Conservation (phyloP, 2,113 vertebrate genomes). For the Brienomyrus brachyistius region DNA sequence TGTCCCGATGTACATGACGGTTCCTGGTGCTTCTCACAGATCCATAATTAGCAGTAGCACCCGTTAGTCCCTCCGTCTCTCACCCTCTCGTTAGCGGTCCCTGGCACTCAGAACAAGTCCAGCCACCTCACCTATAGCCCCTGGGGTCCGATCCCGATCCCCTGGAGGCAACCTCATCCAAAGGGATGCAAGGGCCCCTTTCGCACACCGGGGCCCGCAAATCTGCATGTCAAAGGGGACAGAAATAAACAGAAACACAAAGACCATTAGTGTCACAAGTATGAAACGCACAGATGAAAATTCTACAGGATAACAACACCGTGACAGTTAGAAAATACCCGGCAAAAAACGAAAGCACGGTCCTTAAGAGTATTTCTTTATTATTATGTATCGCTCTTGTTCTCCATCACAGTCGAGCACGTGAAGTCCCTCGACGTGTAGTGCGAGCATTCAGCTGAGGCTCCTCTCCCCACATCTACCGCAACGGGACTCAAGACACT, state of each 20-base stretch:
- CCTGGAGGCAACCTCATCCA: background rate
- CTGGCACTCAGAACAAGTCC: background rate
- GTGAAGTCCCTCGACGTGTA: background rate
- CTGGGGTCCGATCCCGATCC: background rate
- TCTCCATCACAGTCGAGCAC: background rate
- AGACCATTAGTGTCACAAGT: background rate
- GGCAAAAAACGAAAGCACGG: constrained; percentile 18
- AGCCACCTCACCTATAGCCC: background rate
- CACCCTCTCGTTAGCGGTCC: background rate
- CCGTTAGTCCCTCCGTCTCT: background rate
- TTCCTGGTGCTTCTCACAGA: background rate
- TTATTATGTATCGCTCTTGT: background rate
- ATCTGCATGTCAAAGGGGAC: background rate
- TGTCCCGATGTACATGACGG: background rate
- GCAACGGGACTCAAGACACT: background rate
- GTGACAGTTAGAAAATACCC: constrained; percentile 27
- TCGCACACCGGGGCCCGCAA: background rate
- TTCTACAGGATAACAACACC: constrained; percentile 33
- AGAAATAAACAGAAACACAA: background rate
- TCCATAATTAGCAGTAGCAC: background rate
- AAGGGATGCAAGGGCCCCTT: background rate
- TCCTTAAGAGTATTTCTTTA: background rate
- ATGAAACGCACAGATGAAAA: background rate
- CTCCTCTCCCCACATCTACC: background rate
- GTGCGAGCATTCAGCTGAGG: background rate